phyloP scores from a whole-genome alignment of 2,888 invertebrate species.

The Polymixis lichenea region DNA sequence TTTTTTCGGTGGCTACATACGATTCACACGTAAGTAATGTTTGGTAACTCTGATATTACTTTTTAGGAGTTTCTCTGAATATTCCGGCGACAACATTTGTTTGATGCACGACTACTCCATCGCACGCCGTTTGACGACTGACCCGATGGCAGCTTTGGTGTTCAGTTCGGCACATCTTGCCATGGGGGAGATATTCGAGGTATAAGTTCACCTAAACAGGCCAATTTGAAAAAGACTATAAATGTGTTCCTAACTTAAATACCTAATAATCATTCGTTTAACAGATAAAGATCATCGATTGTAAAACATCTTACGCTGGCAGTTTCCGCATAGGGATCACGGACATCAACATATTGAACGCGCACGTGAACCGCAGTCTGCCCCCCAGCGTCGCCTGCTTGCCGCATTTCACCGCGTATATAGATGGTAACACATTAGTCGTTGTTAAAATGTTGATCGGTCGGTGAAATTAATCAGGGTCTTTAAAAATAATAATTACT shows the following conservation, averaged over 20 bases:
- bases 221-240: not conserved
- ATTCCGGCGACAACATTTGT: constrained; percentile 93
- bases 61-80: constrained; percentile 91
- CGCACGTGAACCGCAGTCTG: constrained; percentile 92
- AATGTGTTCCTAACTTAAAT: not conserved
- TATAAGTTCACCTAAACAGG: constrained; percentile 1
- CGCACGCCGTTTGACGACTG: constrained; percentile 90
- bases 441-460: constrained; percentile 23
- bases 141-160: constrained; percentile 88
- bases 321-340: constrained; percentile 95
- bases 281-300: constrained; percentile 91
- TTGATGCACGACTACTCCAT: constrained; percentile 92
- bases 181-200: constrained; percentile 95
- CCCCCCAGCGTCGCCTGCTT: constrained; percentile 92
- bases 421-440: constrained; percentile 87
- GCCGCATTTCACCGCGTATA: constrained; percentile 93
- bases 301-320: constrained; percentile 92
- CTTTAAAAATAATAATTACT: not conserved
- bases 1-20: not conserved
- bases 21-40: not conserved
- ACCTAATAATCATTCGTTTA: constrained; percentile 18
- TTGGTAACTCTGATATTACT: constrained; percentile 2
- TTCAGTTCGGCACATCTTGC: constrained; percentile 94
- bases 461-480: not conserved
- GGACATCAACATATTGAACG: constrained; percentile 91